Percentiles rank a stretch among this genome's conserved stretches.
phyloP scores from a whole-genome alignment of 2,797 vertebrate genomes.

The Sebastes variabilis region DNA sequence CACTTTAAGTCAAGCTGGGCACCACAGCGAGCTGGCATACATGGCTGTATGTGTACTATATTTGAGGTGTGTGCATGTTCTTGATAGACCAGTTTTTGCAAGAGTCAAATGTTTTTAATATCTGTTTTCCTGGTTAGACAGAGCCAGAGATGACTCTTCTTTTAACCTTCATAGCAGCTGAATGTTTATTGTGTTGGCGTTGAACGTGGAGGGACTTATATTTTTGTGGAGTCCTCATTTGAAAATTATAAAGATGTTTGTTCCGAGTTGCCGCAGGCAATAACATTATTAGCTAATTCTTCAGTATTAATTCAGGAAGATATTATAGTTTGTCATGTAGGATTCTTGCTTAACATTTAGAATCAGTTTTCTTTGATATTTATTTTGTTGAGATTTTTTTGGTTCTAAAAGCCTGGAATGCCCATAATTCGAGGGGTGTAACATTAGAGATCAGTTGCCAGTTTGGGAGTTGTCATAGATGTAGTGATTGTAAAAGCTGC shows the following conservation, averaged over 20 bases:
- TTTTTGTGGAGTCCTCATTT: neutral
- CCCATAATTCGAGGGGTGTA: conserved; percentile 6
- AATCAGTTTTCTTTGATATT: neutral
- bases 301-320: neutral
- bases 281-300: neutral
- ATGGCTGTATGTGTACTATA: neutral
- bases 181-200: neutral
- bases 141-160: neutral
- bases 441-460: conserved; percentile 11
- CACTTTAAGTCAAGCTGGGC: neutral
- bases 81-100: neutral
- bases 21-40: neutral
- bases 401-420: neutral
- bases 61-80: neutral
- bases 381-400: neutral
- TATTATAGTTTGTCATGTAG: neutral
- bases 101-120: neutral
- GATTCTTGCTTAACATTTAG: neutral
- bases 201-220: neutral
- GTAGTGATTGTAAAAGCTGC: conserved; percentile 66
- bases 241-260: neutral
- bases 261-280: neutral
- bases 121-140: neutral
- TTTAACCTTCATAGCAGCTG: neutral
- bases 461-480: conserved; percentile 77